Evolutionary conservation across 2,797 vertebrate species (phyloP).

Genomic region (Sylvia borin): DNA sequence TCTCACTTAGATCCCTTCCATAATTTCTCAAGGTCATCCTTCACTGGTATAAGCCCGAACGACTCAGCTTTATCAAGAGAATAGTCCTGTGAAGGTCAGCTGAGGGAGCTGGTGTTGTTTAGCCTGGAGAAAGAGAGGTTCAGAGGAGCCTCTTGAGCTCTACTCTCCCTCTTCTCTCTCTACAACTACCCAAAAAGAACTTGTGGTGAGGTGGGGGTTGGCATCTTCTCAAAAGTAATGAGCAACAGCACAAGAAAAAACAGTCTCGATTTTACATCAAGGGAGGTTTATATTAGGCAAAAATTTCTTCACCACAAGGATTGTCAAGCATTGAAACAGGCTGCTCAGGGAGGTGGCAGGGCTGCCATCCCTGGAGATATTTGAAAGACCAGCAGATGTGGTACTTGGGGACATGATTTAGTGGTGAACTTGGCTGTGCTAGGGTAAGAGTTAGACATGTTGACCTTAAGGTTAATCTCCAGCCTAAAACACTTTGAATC

Average conservation of each 20-base stretch:
- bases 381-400: not conserved
- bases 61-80: not conserved
- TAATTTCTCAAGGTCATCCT: not conserved
- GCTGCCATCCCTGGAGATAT: not conserved
- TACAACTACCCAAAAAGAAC: not conserved
- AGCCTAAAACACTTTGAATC: not conserved
- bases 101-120: not conserved
- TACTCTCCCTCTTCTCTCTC: not conserved
- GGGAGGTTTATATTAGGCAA: not conserved
- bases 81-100: not conserved
- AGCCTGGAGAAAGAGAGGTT: not conserved
- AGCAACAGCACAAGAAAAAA: not conserved
- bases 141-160: not conserved
- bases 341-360: not conserved
- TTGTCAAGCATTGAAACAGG: not conserved
- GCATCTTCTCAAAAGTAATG: not conserved
- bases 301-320: accelerated
- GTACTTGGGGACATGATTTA: not conserved
- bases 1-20: not conserved
- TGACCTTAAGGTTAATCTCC: not conserved
- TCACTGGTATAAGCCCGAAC: not conserved
- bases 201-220: not conserved
- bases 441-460: not conserved
- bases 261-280: not conserved
- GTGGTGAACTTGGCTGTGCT: not conserved